Conservation (phyloP, 2,113 vertebrate genomes). For the Caretta caretta region DNA sequence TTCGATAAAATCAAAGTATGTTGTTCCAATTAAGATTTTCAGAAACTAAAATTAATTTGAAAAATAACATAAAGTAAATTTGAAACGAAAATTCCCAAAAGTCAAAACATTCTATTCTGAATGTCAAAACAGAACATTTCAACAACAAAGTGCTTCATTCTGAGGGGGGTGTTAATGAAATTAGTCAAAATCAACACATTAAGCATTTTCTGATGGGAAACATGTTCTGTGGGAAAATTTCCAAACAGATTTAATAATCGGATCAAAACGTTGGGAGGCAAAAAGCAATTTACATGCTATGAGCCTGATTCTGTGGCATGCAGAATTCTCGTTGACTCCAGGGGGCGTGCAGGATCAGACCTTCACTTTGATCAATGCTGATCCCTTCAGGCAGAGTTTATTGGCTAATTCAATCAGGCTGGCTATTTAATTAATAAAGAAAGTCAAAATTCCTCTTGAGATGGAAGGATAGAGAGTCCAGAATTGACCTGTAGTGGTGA, state of each 20-base stretch:
- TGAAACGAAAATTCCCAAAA: background rate
- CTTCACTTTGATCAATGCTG: slow-evolving; percentile 47
- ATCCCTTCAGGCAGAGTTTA: slow-evolving; percentile 56
- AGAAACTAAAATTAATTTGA: background rate
- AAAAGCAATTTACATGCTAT: background rate
- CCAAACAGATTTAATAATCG: background rate
- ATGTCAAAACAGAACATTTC: background rate
- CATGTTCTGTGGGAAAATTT: background rate
- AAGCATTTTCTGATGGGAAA: background rate
- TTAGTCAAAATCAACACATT: background rate
- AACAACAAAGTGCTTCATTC: background rate
- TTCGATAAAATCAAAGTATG: no score
- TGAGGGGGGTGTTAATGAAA: background rate
- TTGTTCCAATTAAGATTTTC: background rate
- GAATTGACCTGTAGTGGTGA: slow-evolving; percentile 46
- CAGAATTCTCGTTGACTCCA: background rate
- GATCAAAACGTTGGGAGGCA: background rate
- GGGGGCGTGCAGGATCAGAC: slow-evolving; percentile 41
- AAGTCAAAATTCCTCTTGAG: slow-evolving; percentile 52
- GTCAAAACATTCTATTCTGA: background rate
- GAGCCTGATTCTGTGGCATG: background rate
- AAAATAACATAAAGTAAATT: background rate
- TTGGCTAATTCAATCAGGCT: slow-evolving; percentile 62
- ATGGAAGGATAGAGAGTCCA: slow-evolving; percentile 64
- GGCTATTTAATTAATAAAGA: slow-evolving; percentile 72